Evolutionary conservation across 1,140 invertebrate species (phyloP), one percentile per base, ranked within the genome.

Genomic region (Dinothrombium tinctorium): DNA sequence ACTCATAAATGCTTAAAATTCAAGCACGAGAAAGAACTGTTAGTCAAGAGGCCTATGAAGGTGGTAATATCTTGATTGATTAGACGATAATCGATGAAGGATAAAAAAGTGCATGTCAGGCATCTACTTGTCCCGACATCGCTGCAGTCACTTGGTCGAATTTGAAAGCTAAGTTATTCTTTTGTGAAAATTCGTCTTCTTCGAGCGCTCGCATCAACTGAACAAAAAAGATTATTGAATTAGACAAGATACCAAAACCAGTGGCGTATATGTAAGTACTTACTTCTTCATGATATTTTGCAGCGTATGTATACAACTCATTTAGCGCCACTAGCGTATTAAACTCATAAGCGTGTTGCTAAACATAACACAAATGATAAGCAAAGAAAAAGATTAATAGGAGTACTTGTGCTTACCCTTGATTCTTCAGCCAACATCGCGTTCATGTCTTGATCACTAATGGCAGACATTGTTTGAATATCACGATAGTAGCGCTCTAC

Each of bases 381-480:
- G 14, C 22, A 19, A 11, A 20, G 25, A 12, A 28, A 21, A 17
- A 14, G 17, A 43, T 17, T 33, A 33, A 29, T 25, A 42, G 33
- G 5, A 21, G 20, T 49, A 4, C 5, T 17, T 26, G 23, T 51
- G 64, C 65, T 67, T 67, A 86, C 80, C 66, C 80, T 73, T 44
- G 87, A 94, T 66, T 98, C 92, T 64, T 96, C 89, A 41, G 82
- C 82, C 50, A 99, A 67, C 83, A 96, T 90, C 22, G 86, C 81
- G 60, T 89, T 94, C 89, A 98, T 96, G 57, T 98, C 89, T 63
- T 95, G 87, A 63, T 98, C 90, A 48, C 83, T 87, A 59, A 98
- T 95, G 45, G 86, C 81, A 50, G 84, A 79, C 87, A 98, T 95
- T 48, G 58, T 55, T 45, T 65, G 61, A 44, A 72, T 69, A 47